Percentiles rank a stretch among this genome's conserved stretches.
Conservation (phyloP, 2,888 invertebrate species). For the Dryocosmus kuriphilus region DNA sequence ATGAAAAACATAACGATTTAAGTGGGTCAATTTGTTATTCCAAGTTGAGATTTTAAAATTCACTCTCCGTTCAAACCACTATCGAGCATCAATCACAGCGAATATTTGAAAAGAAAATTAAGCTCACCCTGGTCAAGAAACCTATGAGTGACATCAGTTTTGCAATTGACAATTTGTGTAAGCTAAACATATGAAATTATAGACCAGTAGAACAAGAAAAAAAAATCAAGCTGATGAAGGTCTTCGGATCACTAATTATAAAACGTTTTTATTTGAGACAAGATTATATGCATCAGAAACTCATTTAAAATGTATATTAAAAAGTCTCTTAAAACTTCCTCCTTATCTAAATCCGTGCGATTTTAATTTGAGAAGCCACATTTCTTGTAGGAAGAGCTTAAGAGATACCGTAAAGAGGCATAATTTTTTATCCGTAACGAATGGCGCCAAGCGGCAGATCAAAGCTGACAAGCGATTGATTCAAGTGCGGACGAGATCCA, state of each 20-base stretch:
- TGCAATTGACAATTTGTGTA: no score
- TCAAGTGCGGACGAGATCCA: conserved; percentile 13
- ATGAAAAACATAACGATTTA: not conserved
- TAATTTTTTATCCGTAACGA: not conserved
- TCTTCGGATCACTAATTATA: no score
- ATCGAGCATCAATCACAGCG: no score
- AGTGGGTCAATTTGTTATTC: not conserved
- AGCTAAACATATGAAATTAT: no score
- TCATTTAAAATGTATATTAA: not conserved
- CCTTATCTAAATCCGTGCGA: not conserved
- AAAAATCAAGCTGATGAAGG: no score
- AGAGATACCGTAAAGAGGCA: not conserved
- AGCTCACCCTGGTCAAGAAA: no score
- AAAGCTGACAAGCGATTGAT: conserved; percentile 13
- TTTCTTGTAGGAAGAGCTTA: not conserved
- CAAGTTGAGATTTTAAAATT: no score
- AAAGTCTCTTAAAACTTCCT: not conserved
- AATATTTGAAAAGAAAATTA: no score
- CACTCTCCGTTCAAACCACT: no score
- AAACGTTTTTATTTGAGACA: not conserved
- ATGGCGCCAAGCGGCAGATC: conserved; percentile 20
- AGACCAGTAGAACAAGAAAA: no score
- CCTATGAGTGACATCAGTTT: no score
- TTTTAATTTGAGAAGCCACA: not conserved
- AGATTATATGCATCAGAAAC: not conserved